A percentile compares a stretch with the other conserved stretches of the same genome.
Conservation (phyloP, 2,888 invertebrate genomes). For the Himalopsyche japonica region DNA sequence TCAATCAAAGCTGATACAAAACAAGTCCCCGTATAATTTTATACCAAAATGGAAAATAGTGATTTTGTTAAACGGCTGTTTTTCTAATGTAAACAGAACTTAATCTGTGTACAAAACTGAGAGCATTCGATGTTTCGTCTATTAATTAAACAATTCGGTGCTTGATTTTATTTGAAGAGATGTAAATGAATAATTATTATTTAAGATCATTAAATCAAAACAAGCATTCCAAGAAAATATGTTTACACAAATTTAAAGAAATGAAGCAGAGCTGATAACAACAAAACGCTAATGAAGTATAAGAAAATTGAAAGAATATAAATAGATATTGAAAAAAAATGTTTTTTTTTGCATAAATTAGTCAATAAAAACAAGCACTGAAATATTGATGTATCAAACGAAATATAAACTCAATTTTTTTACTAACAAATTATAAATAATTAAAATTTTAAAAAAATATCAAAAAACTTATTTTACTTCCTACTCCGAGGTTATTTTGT, state of each 20-base stretch:
- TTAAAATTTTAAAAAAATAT: no score
- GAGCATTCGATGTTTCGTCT: background rate
- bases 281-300: background rate
- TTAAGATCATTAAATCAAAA: background rate
- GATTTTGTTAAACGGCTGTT: background rate
- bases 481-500: no score
- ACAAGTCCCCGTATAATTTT: background rate
- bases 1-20: background rate
- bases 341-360: no score
- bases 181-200: background rate
- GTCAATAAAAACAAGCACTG: no score
- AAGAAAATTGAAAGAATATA: background rate
- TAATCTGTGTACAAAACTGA: background rate
- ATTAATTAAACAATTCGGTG: background rate
- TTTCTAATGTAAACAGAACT: background rate
- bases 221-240: background rate
- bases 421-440: no score
- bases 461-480: no score
- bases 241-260: background rate
- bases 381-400: no score
- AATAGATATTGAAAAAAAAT: no score
- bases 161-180: background rate
- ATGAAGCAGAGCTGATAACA: background rate
- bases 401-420: no score
- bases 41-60: background rate